phyloP scores from a whole-genome alignment of 2,113 vertebrate genomes.

The Triplophysa rosa region DNA sequence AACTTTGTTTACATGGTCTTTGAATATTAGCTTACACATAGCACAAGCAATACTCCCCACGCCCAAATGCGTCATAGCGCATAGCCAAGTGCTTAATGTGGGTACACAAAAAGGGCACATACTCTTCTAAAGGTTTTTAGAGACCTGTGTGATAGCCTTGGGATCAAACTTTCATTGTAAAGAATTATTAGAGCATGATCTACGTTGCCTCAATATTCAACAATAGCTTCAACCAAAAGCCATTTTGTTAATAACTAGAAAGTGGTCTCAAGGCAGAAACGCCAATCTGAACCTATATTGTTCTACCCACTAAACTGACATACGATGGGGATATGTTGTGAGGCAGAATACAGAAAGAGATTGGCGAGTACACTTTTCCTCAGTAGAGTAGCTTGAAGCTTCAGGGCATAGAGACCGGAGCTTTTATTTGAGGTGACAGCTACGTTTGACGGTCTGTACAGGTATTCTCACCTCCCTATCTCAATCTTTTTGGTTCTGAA shows the following conservation, averaged over 20 bases:
- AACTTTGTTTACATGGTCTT: no score
- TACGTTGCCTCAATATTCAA: slow-evolving; percentile 64
- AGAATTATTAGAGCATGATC: slow-evolving; percentile 73
- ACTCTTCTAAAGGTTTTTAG: neutral
- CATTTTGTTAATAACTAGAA: slow-evolving; percentile 71
- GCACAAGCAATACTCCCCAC: no score
- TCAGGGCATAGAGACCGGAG: neutral
- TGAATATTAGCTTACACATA: no score
- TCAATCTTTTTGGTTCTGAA: slow-evolving; percentile 28
- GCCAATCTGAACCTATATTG: slow-evolving; percentile 39
- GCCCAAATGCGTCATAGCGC: no score
- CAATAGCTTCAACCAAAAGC: slow-evolving; percentile 67
- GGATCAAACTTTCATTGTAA: slow-evolving; percentile 59
- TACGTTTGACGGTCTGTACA: slow-evolving; percentile 49
- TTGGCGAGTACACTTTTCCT: slow-evolving; percentile 21
- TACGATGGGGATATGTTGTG: slow-evolving; percentile 35
- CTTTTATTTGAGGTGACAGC: slow-evolving; percentile 48
- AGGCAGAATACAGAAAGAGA: neutral
- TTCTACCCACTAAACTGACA: slow-evolving; percentile 24
- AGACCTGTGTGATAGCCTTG: neutral
- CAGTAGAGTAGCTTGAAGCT: slow-evolving; percentile 26
- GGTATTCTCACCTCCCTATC: slow-evolving; percentile 25
- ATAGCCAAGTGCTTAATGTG: no score
- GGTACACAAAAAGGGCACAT: no score
- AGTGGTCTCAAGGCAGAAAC: slow-evolving; percentile 61